These are phyloP conservation scores for Halcyon smyrnensis DNA, from an alignment of 2,797 vertebrate species.

Conservation along the genomic window DNA sequence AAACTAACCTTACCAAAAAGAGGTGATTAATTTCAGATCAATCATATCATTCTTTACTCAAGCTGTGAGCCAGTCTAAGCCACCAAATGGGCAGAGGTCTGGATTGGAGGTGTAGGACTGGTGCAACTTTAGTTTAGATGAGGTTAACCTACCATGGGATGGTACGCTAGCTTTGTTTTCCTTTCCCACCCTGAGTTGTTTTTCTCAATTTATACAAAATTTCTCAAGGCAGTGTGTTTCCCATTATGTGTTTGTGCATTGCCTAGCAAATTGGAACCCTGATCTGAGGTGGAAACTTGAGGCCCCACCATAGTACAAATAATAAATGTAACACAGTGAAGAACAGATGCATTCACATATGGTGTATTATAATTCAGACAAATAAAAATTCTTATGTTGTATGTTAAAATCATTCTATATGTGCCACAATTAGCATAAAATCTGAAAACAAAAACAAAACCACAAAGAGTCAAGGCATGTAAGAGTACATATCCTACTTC, in stretches of 20 bases:
- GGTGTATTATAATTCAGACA: conserved; percentile 65
- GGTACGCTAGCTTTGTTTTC: background rate
- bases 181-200: conserved; percentile 38
- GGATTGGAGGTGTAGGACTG: background rate
- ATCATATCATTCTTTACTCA: background rate
- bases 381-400: conserved; percentile 67
- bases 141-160: background rate
- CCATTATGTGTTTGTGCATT: conserved; percentile 61
- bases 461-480: background rate
- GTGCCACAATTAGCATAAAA: conserved; percentile 41
- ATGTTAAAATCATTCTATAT: conserved; percentile 60
- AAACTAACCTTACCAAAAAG: background rate
- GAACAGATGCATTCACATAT: conserved; percentile 71
- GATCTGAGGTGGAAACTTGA: conserved; percentile 70
- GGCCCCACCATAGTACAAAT: conserved; percentile 61
- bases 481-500: background rate
- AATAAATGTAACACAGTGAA: conserved; percentile 63
- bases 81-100: background rate
- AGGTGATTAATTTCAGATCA: background rate
- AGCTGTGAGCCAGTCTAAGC: background rate
- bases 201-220: conserved; percentile 22
- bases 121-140: background rate
- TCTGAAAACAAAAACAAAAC: conserved; percentile 57
- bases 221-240: conserved; percentile 64
- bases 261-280: conserved; percentile 57